These are phyloP conservation scores for Argyresthia albistria DNA, from an alignment of 2,888 invertebrate species.

Conservation along the genomic window DNA sequence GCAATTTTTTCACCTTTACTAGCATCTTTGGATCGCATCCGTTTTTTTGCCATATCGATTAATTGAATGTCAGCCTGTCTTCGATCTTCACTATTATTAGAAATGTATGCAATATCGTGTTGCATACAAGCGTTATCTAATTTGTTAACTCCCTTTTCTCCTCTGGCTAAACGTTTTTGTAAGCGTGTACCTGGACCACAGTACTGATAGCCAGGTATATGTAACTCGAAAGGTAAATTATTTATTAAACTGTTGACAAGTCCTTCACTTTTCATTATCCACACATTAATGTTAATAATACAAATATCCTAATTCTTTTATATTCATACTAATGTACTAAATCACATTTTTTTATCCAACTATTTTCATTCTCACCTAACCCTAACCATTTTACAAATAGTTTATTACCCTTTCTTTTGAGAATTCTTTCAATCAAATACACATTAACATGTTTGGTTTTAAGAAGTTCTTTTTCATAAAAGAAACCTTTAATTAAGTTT, in stretches of 20 bases:
- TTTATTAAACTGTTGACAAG: slow-evolving; percentile 7
- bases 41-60: slow-evolving; percentile 23
- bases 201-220: slow-evolving; percentile 18
- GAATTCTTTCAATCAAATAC: slow-evolving; percentile 23
- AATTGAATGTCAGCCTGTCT: slow-evolving; percentile 29
- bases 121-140: slow-evolving; percentile 8
- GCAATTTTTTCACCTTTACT: slow-evolving; percentile 8
- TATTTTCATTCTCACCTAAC: slow-evolving; percentile 10
- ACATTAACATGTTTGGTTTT: slow-evolving; percentile 22
- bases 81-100: slow-evolving; percentile 13
- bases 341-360: slow-evolving; percentile 13
- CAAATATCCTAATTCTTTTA: too few relatives aligned
- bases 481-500: slow-evolving; percentile 20
- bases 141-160: slow-evolving; percentile 22
- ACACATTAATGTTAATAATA: not conserved
- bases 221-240: slow-evolving; percentile 6
- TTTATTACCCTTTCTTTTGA: slow-evolving; percentile 5
- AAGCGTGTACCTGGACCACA: slow-evolving; percentile 20
- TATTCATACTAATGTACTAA: not conserved
- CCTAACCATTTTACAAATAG: slow-evolving; percentile 11
- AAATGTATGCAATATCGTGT: slow-evolving; percentile 9
- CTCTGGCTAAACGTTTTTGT: slow-evolving; percentile 22
- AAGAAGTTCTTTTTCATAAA: slow-evolving; percentile 23
- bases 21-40: slow-evolving; percentile 8
- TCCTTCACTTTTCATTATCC: not conserved